These are phyloP conservation scores for Belonocnema kinseyi DNA, from an alignment of 1,140 invertebrate species.

Conservation along the genomic window DNA sequence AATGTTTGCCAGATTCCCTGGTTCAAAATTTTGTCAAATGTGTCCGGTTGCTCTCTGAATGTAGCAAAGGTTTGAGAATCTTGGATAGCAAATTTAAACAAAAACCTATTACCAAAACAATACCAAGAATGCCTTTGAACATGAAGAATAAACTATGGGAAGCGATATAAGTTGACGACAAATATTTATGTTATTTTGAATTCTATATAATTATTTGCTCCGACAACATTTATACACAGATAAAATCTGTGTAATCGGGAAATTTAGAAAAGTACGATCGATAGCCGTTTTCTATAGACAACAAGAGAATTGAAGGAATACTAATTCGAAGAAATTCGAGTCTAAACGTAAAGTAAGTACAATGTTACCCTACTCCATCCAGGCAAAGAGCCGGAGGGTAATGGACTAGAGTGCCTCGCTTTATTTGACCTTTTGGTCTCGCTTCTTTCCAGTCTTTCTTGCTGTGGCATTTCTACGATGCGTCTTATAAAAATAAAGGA, in stretches of 20 bases:
- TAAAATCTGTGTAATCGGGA: not conserved
- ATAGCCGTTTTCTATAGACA: not conserved
- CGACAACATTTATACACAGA: no score
- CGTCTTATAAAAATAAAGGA: slow-evolving; percentile 23
- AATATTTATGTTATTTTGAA: no score
- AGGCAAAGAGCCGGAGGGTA: slow-evolving; percentile 27
- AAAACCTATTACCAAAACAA: no score
- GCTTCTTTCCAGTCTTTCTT: slow-evolving; percentile 14
- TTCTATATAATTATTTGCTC: no score
- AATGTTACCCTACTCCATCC: slow-evolving; percentile 26
- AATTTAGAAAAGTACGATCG: not conserved
- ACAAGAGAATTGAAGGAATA: slow-evolving; percentile 4
- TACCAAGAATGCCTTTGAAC: no score
- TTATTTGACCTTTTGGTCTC: slow-evolving; percentile 23
- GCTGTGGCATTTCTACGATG: slow-evolving; percentile 26
- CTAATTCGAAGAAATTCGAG: slow-evolving; percentile 5
- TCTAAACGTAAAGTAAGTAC: slow-evolving; percentile 22
- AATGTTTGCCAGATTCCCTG: no score
- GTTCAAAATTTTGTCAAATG: no score
- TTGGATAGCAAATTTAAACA: no score
- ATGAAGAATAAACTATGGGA: no score
- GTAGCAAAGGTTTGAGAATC: no score
- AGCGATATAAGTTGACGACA: no score
- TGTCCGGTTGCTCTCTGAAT: no score
- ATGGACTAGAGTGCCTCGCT: slow-evolving; percentile 21